Conservation (phyloP, 1,140 invertebrate species). For the Drosophila carrolli region DNA sequence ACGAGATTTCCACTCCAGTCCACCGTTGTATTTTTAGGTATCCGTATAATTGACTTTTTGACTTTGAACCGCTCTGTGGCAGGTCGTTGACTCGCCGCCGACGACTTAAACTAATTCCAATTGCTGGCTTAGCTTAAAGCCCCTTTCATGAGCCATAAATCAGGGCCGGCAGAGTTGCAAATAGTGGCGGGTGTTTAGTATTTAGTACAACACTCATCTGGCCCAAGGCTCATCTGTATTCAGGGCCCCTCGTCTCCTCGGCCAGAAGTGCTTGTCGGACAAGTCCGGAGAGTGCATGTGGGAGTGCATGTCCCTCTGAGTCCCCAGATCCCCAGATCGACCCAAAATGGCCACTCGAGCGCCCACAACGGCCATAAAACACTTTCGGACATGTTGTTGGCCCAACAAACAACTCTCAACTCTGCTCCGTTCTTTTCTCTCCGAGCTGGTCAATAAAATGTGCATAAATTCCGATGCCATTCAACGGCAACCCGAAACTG, state of each 20-base stretch:
- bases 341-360: conserved; percentile 78
- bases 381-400: conserved; percentile 79
- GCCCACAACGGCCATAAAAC: conserved; percentile 77
- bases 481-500: conserved; percentile 50
- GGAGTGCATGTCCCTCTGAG: conserved; percentile 42
- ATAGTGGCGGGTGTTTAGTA: conserved; percentile 49
- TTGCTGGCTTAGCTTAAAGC: conserved; percentile 46
- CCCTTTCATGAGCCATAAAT: conserved; percentile 48
- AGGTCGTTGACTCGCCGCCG: conserved; percentile 61
- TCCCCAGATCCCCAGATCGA: conserved; percentile 22
- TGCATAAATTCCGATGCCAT: conserved; percentile 74
- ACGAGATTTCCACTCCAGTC: conserved; percentile 74
- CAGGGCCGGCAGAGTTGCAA: conserved; percentile 39
- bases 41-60: conserved; percentile 75
- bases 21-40: conserved; percentile 50
- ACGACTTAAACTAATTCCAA: conserved; percentile 34
- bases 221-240: conserved; percentile 13
- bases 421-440: conserved; percentile 63
- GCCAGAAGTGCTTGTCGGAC: conserved; percentile 72
- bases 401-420: conserved; percentile 55
- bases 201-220: conserved; percentile 48
- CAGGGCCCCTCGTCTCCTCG: conserved; percentile 39
- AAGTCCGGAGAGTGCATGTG: conserved; percentile 62
- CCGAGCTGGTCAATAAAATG: conserved; percentile 76
- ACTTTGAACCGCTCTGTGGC: conserved; percentile 64